Evolutionary conservation across 2,888 invertebrate genomes (phyloP).

Genomic region (Lithodes maja): DNA sequence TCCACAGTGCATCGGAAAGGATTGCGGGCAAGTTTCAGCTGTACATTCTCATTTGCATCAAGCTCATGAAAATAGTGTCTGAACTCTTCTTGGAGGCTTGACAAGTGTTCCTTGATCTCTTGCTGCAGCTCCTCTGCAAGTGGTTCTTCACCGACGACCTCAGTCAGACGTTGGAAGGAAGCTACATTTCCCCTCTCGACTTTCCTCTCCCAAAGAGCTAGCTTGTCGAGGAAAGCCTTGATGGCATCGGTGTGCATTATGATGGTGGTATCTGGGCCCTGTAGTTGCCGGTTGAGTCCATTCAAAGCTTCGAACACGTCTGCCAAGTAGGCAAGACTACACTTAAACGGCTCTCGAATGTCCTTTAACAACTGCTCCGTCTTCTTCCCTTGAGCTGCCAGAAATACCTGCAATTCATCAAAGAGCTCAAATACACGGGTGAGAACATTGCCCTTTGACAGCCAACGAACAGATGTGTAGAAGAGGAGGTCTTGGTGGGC

Average conservation of each 20-base stretch:
- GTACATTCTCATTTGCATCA: conserved; percentile 34
- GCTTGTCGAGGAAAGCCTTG: conserved; percentile 37
- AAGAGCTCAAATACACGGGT: not conserved
- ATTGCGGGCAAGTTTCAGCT: conserved; percentile 25
- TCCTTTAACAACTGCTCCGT: conserved; percentile 31
- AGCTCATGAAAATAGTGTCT: conserved; percentile 34
- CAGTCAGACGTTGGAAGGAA: not conserved
- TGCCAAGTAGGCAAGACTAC: not conserved
- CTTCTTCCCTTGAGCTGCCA: conserved; percentile 17
- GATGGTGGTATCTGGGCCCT: not conserved
- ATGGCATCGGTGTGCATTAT: not conserved
- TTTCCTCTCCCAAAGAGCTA: conserved; percentile 39
- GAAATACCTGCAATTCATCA: conserved; percentile 23
- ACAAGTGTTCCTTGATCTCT: conserved; percentile 43
- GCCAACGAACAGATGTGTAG: no score
- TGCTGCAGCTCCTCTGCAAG: not conserved
- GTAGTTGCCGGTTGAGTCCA: conserved; percentile 24
- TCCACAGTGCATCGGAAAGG: conserved; percentile 36
- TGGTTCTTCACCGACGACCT: conserved; percentile 31
- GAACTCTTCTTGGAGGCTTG: conserved; percentile 51
- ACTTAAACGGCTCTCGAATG: conserved; percentile 38
- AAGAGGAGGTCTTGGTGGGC: no score
- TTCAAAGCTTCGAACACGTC: conserved; percentile 21
- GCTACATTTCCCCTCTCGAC: conserved; percentile 37
- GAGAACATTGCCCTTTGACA: no score